Conservation (phyloP, 2,797 vertebrate species). For the Gymnopithys bicolor region DNA sequence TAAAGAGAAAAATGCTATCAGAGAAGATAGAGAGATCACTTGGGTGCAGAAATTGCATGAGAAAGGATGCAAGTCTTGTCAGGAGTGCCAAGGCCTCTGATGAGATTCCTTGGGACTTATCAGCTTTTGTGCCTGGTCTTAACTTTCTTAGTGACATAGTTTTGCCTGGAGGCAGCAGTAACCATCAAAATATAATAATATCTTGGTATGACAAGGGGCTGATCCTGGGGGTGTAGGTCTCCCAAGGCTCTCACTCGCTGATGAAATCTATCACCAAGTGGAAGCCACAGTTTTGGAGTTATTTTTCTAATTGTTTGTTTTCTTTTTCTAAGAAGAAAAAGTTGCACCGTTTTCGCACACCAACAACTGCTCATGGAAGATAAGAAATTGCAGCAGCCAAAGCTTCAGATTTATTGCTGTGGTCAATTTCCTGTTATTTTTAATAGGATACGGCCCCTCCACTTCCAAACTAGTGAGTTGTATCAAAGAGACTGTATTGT, state of each 20-base stretch:
- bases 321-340: background rate
- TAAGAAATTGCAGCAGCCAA: constrained; percentile 44
- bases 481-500: background rate
- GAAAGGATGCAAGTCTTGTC: background rate
- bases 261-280: background rate
- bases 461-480: constrained; percentile 43
- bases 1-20: background rate
- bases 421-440: constrained; percentile 65
- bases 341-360: background rate
- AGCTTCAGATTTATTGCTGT: constrained; percentile 47
- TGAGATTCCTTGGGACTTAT: background rate
- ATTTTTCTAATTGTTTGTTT: background rate
- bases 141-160: background rate
- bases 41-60: background rate
- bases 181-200: constrained; percentile 24
- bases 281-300: background rate
- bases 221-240: background rate
- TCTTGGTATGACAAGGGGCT: background rate
- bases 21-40: background rate
- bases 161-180: constrained; percentile 28
- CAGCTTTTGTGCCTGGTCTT: background rate
- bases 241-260: background rate
- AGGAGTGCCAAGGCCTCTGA: background rate
- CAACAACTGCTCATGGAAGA: constrained; percentile 24
- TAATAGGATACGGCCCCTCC: constrained; percentile 26